These are phyloP conservation scores for Argyra leucocephala DNA, from an alignment of 2,888 invertebrate species.

Conservation along the genomic window DNA sequence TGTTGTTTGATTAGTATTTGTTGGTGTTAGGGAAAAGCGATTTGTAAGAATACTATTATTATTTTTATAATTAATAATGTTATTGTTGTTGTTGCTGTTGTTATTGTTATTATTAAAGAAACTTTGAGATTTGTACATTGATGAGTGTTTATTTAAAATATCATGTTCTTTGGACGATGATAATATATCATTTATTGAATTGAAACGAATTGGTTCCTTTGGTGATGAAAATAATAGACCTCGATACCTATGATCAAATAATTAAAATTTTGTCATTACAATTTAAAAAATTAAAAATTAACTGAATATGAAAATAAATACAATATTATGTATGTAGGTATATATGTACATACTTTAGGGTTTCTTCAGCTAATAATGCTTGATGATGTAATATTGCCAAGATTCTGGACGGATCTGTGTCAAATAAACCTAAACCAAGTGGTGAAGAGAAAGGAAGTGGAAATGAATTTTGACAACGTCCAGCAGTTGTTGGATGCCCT, in stretches of 20 bases:
- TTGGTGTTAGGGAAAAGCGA: neutral
- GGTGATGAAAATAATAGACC: constrained; percentile 37
- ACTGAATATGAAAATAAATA: neutral
- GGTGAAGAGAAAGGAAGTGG: constrained; percentile 49
- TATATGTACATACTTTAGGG: constrained; percentile 39
- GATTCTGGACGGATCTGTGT: constrained; percentile 48
- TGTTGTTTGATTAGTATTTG: constrained; percentile 12
- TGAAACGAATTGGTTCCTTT: constrained; percentile 39
- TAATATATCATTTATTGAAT: constrained; percentile 39
- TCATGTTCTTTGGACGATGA: constrained; percentile 38
- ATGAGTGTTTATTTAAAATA: constrained; percentile 21
- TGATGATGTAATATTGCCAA: constrained; percentile 48
- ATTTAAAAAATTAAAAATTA: too few species aligned
- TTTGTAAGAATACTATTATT: constrained; percentile 17
- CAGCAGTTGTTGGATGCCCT: constrained; percentile 27
- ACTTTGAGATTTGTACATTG: constrained; percentile 17
- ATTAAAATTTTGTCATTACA: neutral
- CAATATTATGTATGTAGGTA: too few species aligned
- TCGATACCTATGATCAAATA: constrained; percentile 32
- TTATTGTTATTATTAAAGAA: constrained; percentile 26
- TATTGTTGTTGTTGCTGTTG: constrained; percentile 23
- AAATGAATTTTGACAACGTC: constrained; percentile 48
- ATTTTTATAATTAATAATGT: constrained; percentile 23
- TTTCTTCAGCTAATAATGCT: constrained; percentile 43
- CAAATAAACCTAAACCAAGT: constrained; percentile 42